Percentiles rank a stretch among this genome's conserved stretches.
These are phyloP conservation scores for Hydrocynus forskahlii DNA, from an alignment of 2,797 vertebrate species.

Conservation along the genomic window DNA sequence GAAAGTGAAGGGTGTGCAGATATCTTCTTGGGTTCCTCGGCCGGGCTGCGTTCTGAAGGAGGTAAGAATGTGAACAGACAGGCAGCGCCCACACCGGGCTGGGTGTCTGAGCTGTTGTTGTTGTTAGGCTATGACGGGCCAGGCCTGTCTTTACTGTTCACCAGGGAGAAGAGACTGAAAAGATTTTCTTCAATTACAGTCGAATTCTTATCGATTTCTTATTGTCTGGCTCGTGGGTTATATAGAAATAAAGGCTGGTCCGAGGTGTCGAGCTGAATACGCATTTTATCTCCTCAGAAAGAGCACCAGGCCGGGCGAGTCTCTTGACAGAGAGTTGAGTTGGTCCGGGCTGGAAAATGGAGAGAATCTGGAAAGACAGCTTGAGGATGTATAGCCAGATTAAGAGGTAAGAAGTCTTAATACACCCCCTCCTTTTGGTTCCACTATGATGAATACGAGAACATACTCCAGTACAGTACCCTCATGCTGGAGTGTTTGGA, in stretches of 20 bases:
- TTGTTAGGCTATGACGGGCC: background rate
- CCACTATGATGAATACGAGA: background rate
- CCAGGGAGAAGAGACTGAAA: background rate
- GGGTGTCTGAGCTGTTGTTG: background rate
- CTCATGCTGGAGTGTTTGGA: background rate
- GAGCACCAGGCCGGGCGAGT: background rate
- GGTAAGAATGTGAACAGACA: background rate
- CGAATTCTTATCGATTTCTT: too few species aligned
- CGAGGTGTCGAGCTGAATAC: background rate
- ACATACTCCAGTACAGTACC: background rate
- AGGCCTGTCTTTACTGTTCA: constrained; percentile 14
- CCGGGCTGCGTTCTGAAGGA: background rate
- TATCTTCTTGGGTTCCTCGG: background rate
- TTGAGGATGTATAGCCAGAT: background rate
- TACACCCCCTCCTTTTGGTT: background rate
- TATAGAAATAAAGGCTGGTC: too few species aligned
- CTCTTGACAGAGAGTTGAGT: too few species aligned
- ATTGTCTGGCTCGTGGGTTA: background rate
- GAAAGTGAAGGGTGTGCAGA: constrained; percentile 20
- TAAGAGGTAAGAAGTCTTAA: background rate
- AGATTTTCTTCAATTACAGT: too few species aligned
- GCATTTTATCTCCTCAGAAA: background rate
- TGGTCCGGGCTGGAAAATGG: background rate
- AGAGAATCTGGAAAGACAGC: constrained; percentile 24
- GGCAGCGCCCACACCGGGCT: background rate